phyloP scores from a whole-genome alignment of 2,888 invertebrate species.

The Junonia oenone region DNA sequence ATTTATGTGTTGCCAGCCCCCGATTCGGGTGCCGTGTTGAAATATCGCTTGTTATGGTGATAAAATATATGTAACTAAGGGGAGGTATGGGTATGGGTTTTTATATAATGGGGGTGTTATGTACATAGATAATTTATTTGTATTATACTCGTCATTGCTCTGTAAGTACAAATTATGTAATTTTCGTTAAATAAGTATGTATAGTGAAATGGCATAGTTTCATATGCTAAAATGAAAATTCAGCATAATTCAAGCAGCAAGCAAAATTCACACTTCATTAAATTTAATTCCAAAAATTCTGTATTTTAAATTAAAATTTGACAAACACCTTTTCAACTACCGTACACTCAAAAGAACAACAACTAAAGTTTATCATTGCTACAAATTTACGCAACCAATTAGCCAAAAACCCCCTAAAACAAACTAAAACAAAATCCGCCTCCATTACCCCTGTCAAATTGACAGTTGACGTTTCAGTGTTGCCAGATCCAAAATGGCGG shows the following conservation, averaged over 20 bases:
- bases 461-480: conserved; percentile 54
- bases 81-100: background rate
- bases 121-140: background rate
- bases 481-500: conserved; percentile 31
- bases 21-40: conserved; percentile 32
- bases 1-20: conserved; percentile 58
- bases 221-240: too few relatives aligned
- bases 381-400: conserved; percentile 19
- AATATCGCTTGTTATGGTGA: conserved; percentile 28
- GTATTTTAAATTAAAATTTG: background rate
- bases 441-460: conserved; percentile 63
- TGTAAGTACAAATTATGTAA: too few relatives aligned
- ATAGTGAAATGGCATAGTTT: too few relatives aligned
- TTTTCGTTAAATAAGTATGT: background rate
- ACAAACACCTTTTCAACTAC: too few relatives aligned
- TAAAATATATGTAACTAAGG: conserved; percentile 10
- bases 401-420: conserved; percentile 41
- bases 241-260: too few relatives aligned
- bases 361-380: background rate
- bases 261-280: too few relatives aligned
- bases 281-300: too few relatives aligned
- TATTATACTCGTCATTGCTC: too few relatives aligned
- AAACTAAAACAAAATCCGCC: conserved; percentile 58
- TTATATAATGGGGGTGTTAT: conserved; percentile 3
- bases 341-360: background rate